Percentiles rank a stretch among this genome's conserved stretches.
phyloP scores from a whole-genome alignment of 2,888 invertebrate species.

The Nemoura dubitans region DNA sequence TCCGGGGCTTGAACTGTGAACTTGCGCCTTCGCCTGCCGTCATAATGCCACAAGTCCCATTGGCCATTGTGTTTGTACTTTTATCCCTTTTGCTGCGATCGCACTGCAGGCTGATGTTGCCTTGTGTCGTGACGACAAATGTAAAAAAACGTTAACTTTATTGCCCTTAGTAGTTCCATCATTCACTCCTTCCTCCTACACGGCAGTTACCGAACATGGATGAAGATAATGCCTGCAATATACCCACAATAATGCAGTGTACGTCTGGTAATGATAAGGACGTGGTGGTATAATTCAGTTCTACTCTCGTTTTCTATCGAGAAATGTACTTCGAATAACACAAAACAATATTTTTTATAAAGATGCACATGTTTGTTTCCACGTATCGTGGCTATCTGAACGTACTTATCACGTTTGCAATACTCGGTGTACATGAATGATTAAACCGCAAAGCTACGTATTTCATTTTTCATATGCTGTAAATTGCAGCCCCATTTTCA shows the following conservation, averaged over 20 bases:
- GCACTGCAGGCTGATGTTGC: neutral
- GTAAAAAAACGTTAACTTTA: neutral
- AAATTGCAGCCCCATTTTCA: neutral
- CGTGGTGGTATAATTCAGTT: neutral
- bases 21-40: neutral
- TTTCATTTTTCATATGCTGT: too few relatives aligned
- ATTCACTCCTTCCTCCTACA: neutral
- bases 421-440: neutral
- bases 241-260: neutral
- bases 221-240: neutral
- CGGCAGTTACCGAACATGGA: neutral
- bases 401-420: neutral
- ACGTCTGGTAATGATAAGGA: neutral
- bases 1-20: neutral
- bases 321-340: neutral
- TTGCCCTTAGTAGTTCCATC: neutral
- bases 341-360: neutral
- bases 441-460: neutral
- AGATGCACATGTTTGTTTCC: neutral
- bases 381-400: neutral
- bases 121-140: neutral
- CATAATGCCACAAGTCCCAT: neutral
- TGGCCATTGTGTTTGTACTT: neutral
- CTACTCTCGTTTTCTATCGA: neutral
- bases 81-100: neutral